phyloP scores from a whole-genome alignment of 2,113 vertebrate species.

The Vulpes vulpes region DNA sequence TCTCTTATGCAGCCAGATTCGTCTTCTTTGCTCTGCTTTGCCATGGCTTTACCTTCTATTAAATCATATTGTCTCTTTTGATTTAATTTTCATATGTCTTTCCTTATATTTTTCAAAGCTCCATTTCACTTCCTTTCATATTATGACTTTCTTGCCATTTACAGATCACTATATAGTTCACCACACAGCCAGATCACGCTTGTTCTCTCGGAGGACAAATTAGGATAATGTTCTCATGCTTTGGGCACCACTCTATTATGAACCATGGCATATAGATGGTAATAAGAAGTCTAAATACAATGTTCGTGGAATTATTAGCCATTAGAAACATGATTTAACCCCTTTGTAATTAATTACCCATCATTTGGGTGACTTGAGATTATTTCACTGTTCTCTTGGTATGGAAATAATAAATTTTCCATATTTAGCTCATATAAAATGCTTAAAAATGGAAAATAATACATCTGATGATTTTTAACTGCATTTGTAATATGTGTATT shows the following conservation, averaged over 20 bases:
- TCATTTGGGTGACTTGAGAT: background rate
- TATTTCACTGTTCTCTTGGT: background rate
- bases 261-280: background rate
- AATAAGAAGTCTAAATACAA: background rate
- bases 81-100: background rate
- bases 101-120: background rate
- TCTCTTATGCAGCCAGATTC: background rate
- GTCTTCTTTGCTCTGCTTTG: background rate
- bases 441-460: background rate
- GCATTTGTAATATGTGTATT: background rate
- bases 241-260: background rate
- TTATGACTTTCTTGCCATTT: background rate
- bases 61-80: background rate
- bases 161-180: background rate
- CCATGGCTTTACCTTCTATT: background rate
- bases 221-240: background rate
- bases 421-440: background rate
- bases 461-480: background rate
- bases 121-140: accelerated
- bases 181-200: accelerated
- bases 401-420: background rate
- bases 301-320: background rate
- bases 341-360: background rate
- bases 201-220: background rate
- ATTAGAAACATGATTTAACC: background rate